Conservation (phyloP, 2,888 invertebrate species). For the Lycocerus yunnanus region DNA sequence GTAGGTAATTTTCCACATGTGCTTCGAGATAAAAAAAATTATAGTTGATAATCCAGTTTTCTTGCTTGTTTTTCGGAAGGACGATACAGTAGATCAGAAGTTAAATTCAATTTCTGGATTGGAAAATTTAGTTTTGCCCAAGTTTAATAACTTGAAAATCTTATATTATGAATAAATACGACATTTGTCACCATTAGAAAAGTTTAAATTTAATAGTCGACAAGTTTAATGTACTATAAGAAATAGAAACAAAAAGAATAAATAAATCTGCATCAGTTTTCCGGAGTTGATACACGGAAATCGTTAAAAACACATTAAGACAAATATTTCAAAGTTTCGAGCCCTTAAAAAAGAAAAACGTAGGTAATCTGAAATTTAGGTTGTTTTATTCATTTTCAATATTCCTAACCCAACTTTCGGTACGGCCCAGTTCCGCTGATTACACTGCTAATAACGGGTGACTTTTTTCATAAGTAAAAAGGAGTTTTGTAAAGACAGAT, state of each 20-base stretch:
- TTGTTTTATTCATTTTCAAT: slow-evolving; percentile 17
- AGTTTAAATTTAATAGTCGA: background rate
- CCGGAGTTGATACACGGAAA: slow-evolving; percentile 1
- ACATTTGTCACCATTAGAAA: background rate
- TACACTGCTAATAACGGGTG: slow-evolving; percentile 24
- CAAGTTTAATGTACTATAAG: background rate
- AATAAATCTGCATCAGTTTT: background rate
- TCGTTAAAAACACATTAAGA: slow-evolving; percentile 11
- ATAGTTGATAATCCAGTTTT: background rate
- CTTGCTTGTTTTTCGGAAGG: background rate
- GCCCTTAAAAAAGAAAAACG: background rate
- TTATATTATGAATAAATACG: background rate
- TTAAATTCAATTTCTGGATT: background rate
- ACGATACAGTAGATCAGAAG: background rate
- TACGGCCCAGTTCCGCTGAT: slow-evolving; percentile 23
- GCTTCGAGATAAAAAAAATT: background rate
- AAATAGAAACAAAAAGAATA: background rate
- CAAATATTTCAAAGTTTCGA: slow-evolving; percentile 2
- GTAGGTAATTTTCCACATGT: background rate
- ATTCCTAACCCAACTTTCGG: slow-evolving; percentile 20
- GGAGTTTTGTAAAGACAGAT: slow-evolving; percentile 25
- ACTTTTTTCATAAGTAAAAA: slow-evolving; percentile 4
- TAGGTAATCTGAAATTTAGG: slow-evolving; percentile 13
- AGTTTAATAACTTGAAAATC: background rate
- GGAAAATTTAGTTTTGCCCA: background rate